These are phyloP conservation scores for Corapipo altera DNA, from an alignment of 2,113 vertebrate genomes.

Conservation along the genomic window DNA sequence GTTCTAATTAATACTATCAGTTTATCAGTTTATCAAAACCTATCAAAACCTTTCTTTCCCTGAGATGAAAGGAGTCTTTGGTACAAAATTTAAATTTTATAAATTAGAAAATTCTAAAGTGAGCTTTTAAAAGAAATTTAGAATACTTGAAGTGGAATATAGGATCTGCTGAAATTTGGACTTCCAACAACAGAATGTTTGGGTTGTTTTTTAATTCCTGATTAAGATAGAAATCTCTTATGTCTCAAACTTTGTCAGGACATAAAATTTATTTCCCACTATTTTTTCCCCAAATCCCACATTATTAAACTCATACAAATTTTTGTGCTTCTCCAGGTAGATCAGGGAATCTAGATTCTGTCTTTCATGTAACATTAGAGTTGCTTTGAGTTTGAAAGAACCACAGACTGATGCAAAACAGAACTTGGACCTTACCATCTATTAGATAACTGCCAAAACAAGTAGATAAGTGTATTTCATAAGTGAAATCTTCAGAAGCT, in stretches of 20 bases:
- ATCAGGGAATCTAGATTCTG: not conserved
- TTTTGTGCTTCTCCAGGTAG: not conserved
- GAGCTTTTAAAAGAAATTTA: not conserved
- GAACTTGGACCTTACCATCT: not conserved
- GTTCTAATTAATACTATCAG: not conserved
- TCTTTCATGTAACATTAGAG: not conserved
- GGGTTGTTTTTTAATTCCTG: not conserved
- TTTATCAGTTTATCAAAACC: not conserved
- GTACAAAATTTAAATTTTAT: not conserved
- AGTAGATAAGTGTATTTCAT: not conserved
- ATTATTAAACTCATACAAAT: not conserved
- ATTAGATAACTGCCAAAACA: not conserved
- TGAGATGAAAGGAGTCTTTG: not conserved
- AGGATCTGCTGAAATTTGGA: not conserved
- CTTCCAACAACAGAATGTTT: not conserved
- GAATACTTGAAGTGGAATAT: not conserved
- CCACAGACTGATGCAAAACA: not conserved
- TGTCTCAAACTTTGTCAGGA: not conserved
- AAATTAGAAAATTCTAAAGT: not conserved
- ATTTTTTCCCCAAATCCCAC: not conserved
- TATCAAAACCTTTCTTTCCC: not conserved
- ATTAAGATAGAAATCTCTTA: not conserved
- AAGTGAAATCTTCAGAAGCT: not conserved
- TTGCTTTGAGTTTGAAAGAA: not conserved
- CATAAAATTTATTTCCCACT: not conserved